Evolutionary conservation across 2,888 invertebrate species (phyloP).

Genomic region (Dasypogon diadema): DNA sequence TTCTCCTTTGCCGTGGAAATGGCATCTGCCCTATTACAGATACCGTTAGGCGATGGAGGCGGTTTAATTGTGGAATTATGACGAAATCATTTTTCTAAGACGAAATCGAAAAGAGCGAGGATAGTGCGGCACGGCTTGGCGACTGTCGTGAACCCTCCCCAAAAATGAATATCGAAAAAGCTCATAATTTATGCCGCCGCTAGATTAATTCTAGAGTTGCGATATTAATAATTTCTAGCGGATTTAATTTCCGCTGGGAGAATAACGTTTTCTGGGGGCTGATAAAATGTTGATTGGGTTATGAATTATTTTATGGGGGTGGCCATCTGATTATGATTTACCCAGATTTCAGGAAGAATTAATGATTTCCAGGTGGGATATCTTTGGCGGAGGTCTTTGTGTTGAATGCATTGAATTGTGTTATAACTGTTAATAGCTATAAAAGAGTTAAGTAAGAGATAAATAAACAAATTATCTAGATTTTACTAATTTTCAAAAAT

Average conservation of each 20-base stretch:
- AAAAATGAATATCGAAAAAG: background rate
- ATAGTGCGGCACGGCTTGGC: background rate
- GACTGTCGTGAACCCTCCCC: constrained; percentile 18
- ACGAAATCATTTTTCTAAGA: constrained; percentile 52
- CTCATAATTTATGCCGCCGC: constrained; percentile 27
- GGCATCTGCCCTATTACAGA: constrained; percentile 49
- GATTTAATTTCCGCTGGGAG: constrained; percentile 40
- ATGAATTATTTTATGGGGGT: constrained; percentile 38
- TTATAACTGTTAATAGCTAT: too few relatives aligned
- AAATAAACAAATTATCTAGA: too few relatives aligned
- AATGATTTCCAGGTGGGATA: constrained; percentile 37
- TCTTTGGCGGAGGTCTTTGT: background rate
- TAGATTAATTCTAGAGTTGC: constrained; percentile 27
- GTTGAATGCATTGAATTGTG: too few relatives aligned
- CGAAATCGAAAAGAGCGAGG: constrained; percentile 28
- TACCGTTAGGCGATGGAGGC: constrained; percentile 50
- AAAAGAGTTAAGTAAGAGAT: too few relatives aligned
- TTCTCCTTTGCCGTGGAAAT: constrained; percentile 29
- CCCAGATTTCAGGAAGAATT: constrained; percentile 27
- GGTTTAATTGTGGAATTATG: constrained; percentile 55
- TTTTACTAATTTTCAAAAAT: too few relatives aligned
- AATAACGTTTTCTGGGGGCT: constrained; percentile 38
- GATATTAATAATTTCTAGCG: background rate
- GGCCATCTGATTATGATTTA: constrained; percentile 27
- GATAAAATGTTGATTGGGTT: constrained; percentile 43